These are phyloP conservation scores for Phylloscopus collybita DNA, from an alignment of 2,797 vertebrate genomes.

Conservation along the genomic window DNA sequence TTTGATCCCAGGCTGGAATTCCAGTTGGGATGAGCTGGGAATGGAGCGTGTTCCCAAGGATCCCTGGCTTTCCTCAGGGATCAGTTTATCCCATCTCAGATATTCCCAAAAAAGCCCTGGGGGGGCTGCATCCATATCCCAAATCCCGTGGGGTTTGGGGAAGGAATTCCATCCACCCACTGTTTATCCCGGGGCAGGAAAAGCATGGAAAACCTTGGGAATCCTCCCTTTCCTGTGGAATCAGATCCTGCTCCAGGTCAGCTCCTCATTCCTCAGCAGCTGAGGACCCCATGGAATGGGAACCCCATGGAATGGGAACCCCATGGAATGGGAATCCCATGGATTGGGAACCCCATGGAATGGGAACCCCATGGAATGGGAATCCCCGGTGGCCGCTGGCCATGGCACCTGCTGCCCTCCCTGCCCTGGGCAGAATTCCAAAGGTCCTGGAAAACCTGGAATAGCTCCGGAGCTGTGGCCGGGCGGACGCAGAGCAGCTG, in stretches of 20 bases:
- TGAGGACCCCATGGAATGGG: background rate
- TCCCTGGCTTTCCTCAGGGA: background rate
- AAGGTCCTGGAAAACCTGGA: background rate
- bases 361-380: background rate
- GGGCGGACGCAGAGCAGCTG: background rate
- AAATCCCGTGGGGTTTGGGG: accelerated
- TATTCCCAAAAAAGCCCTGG: background rate
- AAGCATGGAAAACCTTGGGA: background rate
- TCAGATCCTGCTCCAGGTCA: accelerated
- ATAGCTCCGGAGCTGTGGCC: background rate
- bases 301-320: background rate
- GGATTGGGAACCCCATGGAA: too few relatives aligned
- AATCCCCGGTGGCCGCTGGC: background rate
- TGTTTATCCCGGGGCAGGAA: background rate
- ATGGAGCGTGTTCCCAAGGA: accelerated
- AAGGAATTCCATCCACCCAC: background rate
- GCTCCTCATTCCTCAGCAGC: background rate
- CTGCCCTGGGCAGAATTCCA: background rate
- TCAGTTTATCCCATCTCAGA: background rate
- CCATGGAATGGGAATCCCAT: background rate
- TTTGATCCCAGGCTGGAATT: background rate
- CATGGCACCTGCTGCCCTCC: background rate
- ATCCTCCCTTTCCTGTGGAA: background rate
- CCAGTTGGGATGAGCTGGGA: background rate
- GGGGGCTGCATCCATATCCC: background rate